Evolutionary conservation across 1,140 invertebrate species (phyloP), one percentile per base, ranked within the genome.

Genomic region (Tetramorium parvispinum): DNA sequence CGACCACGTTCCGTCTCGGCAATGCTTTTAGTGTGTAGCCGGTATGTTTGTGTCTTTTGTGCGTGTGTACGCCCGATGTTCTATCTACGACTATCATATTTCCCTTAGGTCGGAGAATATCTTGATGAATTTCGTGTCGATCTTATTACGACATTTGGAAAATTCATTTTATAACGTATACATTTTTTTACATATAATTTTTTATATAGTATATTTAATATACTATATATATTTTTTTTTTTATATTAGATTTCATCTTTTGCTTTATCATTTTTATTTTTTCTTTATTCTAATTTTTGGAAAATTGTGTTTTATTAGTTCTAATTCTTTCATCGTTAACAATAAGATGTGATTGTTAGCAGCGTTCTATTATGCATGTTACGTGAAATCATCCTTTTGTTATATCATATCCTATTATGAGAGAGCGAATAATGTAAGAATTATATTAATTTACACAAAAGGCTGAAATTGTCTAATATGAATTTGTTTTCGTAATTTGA

Each of bases 11-110:
- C 65, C 82, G 61, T 65, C 83, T 68, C 75, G 65, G 40, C 81
- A 40, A 53, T 32, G 77, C 88, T 87, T 89, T 89, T 65, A 77
- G 71, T 86, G 70, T 77, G 40, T 32, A 73, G 51, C 21, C 32
- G 24, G 43, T 43, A 46, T 18, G 32, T 40, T 24, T 16, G 37
- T 81, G 24, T 49, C 65, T 43, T 70, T 66, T 37, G 76, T 51
- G 61, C 59, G 18, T 8, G 61, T n/a, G 43, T 57, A 65, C 16
- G 49, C 18, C 16, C 8, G 8, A 3, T 3, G 27, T 63, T 37
- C 37, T 65, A 24, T 32, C 6, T 7, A n/a, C 18, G 40, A 73
- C 13, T 83, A 59, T 61, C 68, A n/a, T 21, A 21, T 43, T 75
- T 59, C n/a, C 43, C 49, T 24, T 59, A n/a, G 13, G 21, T 32